Conservation (phyloP, 2,888 invertebrate species). For the Oeneis ivallda region DNA sequence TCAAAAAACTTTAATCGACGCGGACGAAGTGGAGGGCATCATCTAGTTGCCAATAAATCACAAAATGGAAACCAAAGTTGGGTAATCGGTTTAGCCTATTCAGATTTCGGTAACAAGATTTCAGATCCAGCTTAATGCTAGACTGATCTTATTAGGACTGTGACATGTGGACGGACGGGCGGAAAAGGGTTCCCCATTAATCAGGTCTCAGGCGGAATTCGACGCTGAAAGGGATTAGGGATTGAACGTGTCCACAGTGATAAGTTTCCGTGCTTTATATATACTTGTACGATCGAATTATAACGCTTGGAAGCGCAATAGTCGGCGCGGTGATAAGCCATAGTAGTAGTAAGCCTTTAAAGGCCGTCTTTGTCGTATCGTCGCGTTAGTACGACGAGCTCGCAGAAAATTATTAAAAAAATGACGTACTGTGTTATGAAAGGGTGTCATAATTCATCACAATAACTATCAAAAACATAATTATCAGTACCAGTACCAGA, state of each 20-base stretch:
- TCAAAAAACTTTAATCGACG: too few species aligned
- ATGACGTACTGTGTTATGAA: too few species aligned
- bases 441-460: too few species aligned
- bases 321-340: too few species aligned
- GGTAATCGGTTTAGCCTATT: conserved; percentile 7
- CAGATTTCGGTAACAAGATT: conserved; percentile 10
- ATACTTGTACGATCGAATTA: not conserved
- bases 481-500: too few species aligned
- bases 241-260: conserved; percentile 23
- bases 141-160: conserved; percentile 21
- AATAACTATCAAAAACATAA: too few species aligned
- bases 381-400: too few species aligned
- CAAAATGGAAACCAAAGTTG: not conserved
- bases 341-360: too few species aligned
- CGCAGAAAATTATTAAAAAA: too few species aligned
- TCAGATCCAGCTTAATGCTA: conserved; percentile 19
- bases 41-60: not conserved
- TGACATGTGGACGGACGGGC: conserved; percentile 29
- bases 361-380: too few species aligned
- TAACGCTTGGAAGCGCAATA: too few species aligned
- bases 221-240: conserved; percentile 32
- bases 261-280: conserved; percentile 11
- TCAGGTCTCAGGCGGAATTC: conserved; percentile 32
- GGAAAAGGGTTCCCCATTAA: conserved; percentile 36
- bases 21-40: too few species aligned